Conservation (phyloP, 2,888 invertebrate genomes). For the Cosmorhoe ocellata region DNA sequence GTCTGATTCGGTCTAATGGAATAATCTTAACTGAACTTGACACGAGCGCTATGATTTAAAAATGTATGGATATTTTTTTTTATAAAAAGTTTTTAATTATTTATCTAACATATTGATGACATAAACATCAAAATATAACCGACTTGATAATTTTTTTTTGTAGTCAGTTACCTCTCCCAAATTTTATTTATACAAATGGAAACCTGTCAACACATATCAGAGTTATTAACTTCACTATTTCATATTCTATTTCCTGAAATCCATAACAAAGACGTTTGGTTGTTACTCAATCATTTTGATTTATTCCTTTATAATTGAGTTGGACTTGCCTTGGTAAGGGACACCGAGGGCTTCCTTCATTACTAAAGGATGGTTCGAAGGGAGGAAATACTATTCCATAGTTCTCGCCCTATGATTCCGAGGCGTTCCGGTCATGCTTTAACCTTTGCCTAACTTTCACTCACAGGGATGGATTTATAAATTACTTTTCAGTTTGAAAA, state of each 20-base stretch:
- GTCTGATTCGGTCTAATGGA: not conserved
- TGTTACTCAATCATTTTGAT: slow-evolving; percentile 59
- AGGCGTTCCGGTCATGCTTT: slow-evolving; percentile 55
- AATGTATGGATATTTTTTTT: too few relatives aligned
- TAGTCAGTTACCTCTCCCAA: too few relatives aligned
- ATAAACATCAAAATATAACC: too few relatives aligned
- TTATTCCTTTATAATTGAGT: slow-evolving; percentile 72
- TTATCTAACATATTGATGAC: too few relatives aligned
- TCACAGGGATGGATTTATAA: slow-evolving; percentile 40
- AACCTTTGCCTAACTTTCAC: slow-evolving; percentile 44
- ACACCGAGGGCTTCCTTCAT: slow-evolving; percentile 64
- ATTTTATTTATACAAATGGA: slow-evolving; percentile 10
- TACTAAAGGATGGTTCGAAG: slow-evolving; percentile 54
- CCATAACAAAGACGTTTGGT: slow-evolving; percentile 25
- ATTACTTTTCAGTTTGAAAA: not conserved
- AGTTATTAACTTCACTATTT: slow-evolving; percentile 4
- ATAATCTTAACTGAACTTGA: too few relatives aligned
- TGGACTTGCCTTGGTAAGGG: slow-evolving; percentile 52
- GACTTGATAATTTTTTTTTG: too few relatives aligned
- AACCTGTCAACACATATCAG: slow-evolving; percentile 11
- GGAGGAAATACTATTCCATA: slow-evolving; percentile 49
- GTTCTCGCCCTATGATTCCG: slow-evolving; percentile 59
- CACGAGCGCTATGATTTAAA: too few relatives aligned
- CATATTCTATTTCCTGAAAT: slow-evolving; percentile 21
- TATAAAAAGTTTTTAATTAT: too few relatives aligned